Evolutionary conservation across 2,797 vertebrate genomes (phyloP).

Genomic region (Rhabdophis nuchalis): DNA sequence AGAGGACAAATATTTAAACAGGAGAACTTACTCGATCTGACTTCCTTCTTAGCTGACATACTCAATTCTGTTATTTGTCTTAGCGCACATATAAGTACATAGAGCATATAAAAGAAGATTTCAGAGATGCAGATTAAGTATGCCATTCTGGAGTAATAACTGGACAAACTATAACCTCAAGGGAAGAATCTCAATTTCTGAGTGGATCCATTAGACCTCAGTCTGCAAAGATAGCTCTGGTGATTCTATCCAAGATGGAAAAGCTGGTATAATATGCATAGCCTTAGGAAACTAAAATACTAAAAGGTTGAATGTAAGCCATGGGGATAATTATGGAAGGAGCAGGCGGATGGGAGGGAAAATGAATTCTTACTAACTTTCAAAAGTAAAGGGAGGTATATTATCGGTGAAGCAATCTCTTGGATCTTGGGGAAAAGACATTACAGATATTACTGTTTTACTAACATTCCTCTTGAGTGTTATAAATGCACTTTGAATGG

Average conservation of each 20-base stretch:
- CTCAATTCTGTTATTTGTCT: neutral
- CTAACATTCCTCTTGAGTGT: neutral
- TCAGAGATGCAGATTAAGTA: neutral
- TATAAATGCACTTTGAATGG: conserved; percentile 7
- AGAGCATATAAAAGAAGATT: neutral
- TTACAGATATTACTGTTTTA: conserved; percentile 14
- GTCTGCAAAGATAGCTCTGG: neutral
- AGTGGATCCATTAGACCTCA: conserved; percentile 21
- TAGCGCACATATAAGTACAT: neutral
- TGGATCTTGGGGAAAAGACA: neutral
- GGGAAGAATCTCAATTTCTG: conserved; percentile 16
- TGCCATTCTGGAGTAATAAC: conserved; percentile 15
- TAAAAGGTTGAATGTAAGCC: conserved; percentile 13
- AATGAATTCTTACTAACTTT: conserved; percentile 23
- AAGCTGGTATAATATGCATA: conserved; percentile 37
- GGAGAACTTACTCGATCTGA: neutral
- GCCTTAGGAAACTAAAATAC: conserved; percentile 29
- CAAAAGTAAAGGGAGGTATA: conserved; percentile 2
- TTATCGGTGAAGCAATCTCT: neutral
- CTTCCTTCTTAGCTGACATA: neutral
- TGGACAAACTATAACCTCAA: conserved; percentile 15
- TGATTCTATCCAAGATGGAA: conserved; percentile 20
- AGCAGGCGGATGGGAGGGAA: neutral
- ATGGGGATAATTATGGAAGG: conserved; percentile 22
- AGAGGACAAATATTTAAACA: neutral